Evolutionary conservation across 2,888 invertebrate genomes (phyloP), one percentile per base, ranked within the genome.

Genomic region (Hoplodrina blanda): DNA sequence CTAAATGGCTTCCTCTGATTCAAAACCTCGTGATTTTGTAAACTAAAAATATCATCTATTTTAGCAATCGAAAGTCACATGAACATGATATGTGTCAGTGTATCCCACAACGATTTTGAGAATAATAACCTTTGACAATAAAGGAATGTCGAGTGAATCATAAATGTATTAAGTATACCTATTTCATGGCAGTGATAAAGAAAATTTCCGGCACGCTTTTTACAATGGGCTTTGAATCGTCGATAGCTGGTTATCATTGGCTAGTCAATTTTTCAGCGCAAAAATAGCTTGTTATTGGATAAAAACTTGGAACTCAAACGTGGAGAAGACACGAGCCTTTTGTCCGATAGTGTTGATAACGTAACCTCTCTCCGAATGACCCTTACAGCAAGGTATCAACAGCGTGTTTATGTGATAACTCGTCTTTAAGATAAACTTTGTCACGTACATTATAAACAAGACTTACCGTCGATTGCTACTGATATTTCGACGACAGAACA

Each of bases 381-480:
- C 82, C 68, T 66, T 57, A 49, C 64, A 77, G 56, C 70, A 82
- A 83, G 77, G 83, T 83, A 83, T 77, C 69, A 73, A 56, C 50
- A 65, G 62, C 62, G 62, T 69, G 77, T 74, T 63, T 65, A 41
- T 67, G 5, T 67, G 77, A 82, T 75, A 81, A 73, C 63, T 67
- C 54, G 74, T 55, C 59, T 68, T 50, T 37, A 64, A 25, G 82
- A 82, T 82, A 82, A 75, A 82, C 57, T 60, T 61, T 78, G 62
- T 73, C 73, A 66, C 69, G 62, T 75, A 75, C 56, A 20, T 72
- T 68, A 54, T 61, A 64, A 61, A 72, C 62, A 61, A 41, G 54
- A 62, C 44, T 72, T 53, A 67, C 65, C 53, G 65, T 63, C 55
- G 64, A 60, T 75, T 68, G 56, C 64, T 73, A 25, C 25, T 59